Conservation (phyloP, 2,888 invertebrate genomes). For the Alitta virens region DNA sequence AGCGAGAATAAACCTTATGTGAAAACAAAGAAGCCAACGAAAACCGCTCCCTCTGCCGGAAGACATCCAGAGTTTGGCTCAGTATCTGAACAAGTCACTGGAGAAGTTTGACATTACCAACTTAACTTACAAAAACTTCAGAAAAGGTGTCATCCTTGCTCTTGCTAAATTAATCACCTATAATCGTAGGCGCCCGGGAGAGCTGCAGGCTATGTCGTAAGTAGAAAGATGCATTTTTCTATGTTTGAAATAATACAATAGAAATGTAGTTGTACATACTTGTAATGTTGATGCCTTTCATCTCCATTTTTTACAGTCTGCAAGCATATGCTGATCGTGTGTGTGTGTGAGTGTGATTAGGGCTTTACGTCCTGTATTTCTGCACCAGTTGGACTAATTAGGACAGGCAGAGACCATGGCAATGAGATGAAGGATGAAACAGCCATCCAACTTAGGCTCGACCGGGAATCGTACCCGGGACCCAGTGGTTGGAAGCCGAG, state of each 20-base stretch:
- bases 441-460: no score
- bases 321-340: no score
- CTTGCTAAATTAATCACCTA: slow-evolving; percentile 24
- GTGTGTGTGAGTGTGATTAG: no score
- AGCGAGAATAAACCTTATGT: slow-evolving; percentile 23
- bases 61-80: slow-evolving; percentile 23
- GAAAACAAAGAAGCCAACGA: slow-evolving; percentile 16
- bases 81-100: slow-evolving; percentile 4
- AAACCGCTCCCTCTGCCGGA: slow-evolving; percentile 24
- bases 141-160: slow-evolving; percentile 18
- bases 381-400: no score
- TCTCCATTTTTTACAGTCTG: no score
- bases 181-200: slow-evolving; percentile 28
- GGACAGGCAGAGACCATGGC: no score
- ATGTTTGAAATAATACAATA: background rate
- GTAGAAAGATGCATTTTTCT: background rate
- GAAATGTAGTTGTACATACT: background rate
- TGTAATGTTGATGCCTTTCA: no score
- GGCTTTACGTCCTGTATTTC: no score
- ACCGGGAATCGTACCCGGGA: no score
- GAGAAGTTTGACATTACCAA: slow-evolving; percentile 16
- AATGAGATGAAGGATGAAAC: no score
- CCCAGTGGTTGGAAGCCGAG: no score
- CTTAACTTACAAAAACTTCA: slow-evolving; percentile 18
- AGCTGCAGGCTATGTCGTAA: slow-evolving; percentile 28